These are phyloP conservation scores for Acrossocheilus fasciatus DNA, from an alignment of 2,797 vertebrate genomes.

Conservation along the genomic window DNA sequence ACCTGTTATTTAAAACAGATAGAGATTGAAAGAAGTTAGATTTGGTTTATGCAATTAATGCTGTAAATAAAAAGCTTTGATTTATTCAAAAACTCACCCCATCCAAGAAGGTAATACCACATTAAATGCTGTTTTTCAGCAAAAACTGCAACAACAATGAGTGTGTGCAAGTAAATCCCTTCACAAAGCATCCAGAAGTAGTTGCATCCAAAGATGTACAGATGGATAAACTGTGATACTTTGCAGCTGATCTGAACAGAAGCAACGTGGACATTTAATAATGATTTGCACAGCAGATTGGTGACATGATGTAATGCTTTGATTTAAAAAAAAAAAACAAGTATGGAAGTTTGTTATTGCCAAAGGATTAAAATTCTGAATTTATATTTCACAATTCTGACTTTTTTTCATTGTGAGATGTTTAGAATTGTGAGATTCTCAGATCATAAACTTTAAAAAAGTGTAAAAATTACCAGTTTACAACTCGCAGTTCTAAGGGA, in stretches of 20 bases:
- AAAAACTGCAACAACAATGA: slow-evolving; percentile 97
- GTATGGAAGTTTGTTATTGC: not conserved
- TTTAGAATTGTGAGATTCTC: not conserved
- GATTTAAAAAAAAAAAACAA: no score
- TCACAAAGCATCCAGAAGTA: slow-evolving; percentile 99
- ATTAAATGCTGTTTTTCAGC: slow-evolving; percentile 96
- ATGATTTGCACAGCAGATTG: not conserved
- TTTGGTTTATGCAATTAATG: not conserved
- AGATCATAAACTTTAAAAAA: not conserved
- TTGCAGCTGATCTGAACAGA: slow-evolving; percentile 89
- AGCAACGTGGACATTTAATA: not conserved
- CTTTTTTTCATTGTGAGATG: no score
- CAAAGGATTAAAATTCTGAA: not conserved
- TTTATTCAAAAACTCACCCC: slow-evolving; percentile 82
- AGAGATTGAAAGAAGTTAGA: not conserved
- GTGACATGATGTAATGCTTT: not conserved
- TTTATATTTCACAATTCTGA: no score
- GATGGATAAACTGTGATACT: slow-evolving; percentile 91
- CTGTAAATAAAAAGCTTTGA: not conserved
- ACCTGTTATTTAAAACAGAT: slow-evolving; percentile 73
- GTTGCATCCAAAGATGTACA: slow-evolving; percentile 95
- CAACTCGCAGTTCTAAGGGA: not conserved
- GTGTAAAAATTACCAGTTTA: not conserved
- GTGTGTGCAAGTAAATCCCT: slow-evolving; percentile 95
- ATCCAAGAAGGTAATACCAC: slow-evolving; percentile 98